Evolutionary conservation across 2,888 invertebrate species (phyloP).

Genomic region (Phrixothrix hirtus): DNA sequence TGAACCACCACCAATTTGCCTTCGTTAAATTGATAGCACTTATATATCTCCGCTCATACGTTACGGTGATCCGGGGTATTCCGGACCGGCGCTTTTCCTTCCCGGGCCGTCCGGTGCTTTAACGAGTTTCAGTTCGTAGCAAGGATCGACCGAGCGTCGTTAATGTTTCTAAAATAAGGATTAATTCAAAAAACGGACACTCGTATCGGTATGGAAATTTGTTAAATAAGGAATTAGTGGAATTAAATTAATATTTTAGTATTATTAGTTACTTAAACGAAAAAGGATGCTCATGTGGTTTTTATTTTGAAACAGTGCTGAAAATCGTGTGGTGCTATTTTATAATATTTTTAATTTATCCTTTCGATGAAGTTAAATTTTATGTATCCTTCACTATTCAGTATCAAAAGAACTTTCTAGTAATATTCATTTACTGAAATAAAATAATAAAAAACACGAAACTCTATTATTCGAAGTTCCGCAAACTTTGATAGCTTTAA

Average conservation of each 20-base stretch:
- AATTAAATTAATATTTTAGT: too few species aligned
- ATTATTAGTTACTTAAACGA: not conserved
- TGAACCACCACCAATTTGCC: constrained; percentile 16
- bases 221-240: too few species aligned
- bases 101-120: constrained; percentile 52
- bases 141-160: constrained; percentile 48
- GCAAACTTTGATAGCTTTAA: constrained; percentile 16
- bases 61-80: constrained; percentile 41
- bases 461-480: not conserved
- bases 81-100: constrained; percentile 60
- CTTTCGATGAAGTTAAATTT: not conserved
- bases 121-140: constrained; percentile 47
- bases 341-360: not conserved
- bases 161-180: constrained; percentile 29
- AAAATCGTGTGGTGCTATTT: constrained; percentile 3
- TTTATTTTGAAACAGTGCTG: constrained; percentile 3
- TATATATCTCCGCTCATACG: constrained; percentile 29
- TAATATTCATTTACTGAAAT: too few species aligned
- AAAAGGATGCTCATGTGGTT: too few species aligned
- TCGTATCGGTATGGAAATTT: too few species aligned
- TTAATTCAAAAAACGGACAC: constrained; percentile 16
- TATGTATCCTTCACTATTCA: not conserved
- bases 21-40: constrained; percentile 26
- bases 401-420: too few species aligned
- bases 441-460: too few species aligned